These are phyloP conservation scores for Puffinus mauretanicus DNA, from an alignment of 2,113 vertebrate species.

Conservation along the genomic window DNA sequence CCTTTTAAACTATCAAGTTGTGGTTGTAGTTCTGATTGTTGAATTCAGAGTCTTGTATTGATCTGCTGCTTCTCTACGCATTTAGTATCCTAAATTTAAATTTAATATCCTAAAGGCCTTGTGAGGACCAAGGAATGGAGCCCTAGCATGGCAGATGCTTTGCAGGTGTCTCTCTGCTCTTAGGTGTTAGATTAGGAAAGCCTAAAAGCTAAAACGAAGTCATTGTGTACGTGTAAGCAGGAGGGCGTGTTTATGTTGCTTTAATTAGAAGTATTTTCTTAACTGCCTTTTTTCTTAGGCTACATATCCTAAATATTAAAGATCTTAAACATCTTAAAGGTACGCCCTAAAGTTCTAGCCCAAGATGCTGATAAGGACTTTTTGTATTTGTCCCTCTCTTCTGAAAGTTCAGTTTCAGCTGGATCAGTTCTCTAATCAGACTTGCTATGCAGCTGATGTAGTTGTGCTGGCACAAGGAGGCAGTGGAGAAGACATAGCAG, in stretches of 20 bases:
- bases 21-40: not conserved
- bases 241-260: not conserved
- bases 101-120: not conserved
- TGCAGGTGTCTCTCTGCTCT: not conserved
- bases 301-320: not conserved
- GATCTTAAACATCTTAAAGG: not conserved
- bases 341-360: not conserved
- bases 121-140: not conserved
- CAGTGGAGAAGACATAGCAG: not conserved
- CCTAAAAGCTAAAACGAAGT: not conserved
- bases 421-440: not conserved
- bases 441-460: not conserved
- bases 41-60: not conserved
- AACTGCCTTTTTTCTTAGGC: not conserved
- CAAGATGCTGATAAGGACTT: not conserved
- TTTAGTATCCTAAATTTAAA: not conserved
- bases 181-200: constrained; percentile 9
- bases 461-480: not conserved
- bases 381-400: not conserved
- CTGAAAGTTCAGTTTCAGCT: not conserved
- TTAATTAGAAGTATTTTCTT: constrained; percentile 11
- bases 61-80: not conserved
- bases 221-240: not conserved
- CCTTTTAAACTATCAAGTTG: not conserved
- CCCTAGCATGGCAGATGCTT: not conserved